Conservation (phyloP, 2,797 vertebrate species). For the Intellagama lesueurii region DNA sequence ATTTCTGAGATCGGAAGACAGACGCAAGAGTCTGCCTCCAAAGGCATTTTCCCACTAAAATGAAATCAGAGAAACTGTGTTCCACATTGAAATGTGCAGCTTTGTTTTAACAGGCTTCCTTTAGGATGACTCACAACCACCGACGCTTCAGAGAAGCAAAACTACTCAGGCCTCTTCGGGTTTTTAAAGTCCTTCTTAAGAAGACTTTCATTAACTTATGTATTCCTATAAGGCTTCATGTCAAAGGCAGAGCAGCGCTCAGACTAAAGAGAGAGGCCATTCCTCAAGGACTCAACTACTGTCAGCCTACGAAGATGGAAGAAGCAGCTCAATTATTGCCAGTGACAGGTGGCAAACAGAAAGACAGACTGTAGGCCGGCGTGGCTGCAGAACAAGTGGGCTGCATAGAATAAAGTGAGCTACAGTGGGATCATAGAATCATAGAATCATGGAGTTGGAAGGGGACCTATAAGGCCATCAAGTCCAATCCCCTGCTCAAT, state of each 20-base stretch:
- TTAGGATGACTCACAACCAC: background rate
- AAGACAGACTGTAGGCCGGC: background rate
- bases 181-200: background rate
- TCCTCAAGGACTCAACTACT: slow-evolving; percentile 1
- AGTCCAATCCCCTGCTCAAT: too few species aligned
- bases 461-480: too few species aligned
- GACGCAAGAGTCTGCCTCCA: background rate
- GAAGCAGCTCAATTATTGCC: background rate
- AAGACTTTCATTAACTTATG: background rate
- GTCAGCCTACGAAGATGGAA: slow-evolving; percentile 6
- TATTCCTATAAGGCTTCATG: background rate
- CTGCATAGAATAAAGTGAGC: background rate
- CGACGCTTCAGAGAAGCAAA: background rate
- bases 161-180: background rate
- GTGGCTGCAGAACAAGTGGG: too few species aligned
- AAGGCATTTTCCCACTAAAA: background rate
- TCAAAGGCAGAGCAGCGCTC: background rate
- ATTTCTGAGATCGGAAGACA: background rate
- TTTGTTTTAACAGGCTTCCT: background rate
- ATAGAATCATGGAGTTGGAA: background rate
- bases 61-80: background rate
- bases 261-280: background rate
- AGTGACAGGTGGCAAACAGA: slow-evolving; percentile 7
- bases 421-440: background rate
- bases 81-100: background rate